Percentiles rank a stretch among this genome's conserved stretches.
phyloP scores from a whole-genome alignment of 2,888 invertebrate genomes.

The Xestoiulus laeticollis region DNA sequence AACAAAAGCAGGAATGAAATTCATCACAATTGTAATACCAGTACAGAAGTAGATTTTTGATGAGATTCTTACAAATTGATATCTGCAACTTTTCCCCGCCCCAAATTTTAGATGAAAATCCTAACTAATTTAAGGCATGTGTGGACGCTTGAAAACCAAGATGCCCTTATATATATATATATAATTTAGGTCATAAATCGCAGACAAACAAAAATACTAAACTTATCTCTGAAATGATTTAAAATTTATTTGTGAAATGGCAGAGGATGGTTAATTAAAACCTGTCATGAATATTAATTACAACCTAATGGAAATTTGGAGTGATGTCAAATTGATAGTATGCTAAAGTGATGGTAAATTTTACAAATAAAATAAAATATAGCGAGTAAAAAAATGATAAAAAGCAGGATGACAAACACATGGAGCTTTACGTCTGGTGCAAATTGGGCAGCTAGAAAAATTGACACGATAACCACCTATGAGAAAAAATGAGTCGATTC shows the following conservation, averaged over 20 bases:
- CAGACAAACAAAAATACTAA: neutral
- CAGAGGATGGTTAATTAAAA: neutral
- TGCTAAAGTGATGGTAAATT: neutral
- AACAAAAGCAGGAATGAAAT: constrained; percentile 12
- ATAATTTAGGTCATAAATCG: neutral
- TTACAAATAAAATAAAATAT: neutral
- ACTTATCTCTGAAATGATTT: neutral
- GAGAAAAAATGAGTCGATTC: neutral
- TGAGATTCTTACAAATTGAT: neutral
- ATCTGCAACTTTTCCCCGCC: neutral
- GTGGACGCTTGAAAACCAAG: neutral
- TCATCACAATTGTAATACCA: neutral
- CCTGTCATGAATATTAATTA: neutral
- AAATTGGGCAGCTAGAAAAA: neutral
- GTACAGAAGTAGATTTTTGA: neutral
- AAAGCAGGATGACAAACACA: constrained; percentile 11
- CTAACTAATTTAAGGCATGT: neutral
- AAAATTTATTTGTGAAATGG: neutral
- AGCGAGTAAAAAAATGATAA: neutral
- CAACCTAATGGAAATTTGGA: neutral
- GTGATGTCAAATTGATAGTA: neutral
- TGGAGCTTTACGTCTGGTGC: neutral
- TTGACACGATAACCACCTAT: neutral
- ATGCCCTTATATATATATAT: neutral
- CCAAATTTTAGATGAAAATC: neutral